Base-by-base conservation (phyloP, 2,797 vertebrate species). In the Spinus pinus region DNA sequence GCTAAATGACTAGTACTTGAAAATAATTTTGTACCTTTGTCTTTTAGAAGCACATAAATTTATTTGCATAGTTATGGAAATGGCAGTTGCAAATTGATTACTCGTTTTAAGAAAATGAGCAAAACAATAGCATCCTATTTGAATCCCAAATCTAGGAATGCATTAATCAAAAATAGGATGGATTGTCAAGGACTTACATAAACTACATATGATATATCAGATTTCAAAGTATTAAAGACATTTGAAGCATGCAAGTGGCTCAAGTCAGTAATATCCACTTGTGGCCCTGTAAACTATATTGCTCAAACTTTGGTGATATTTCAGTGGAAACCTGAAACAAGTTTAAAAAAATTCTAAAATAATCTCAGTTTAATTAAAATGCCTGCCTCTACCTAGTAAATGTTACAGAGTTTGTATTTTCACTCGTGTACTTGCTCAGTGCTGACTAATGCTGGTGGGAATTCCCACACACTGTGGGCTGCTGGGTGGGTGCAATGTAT, bases 41-140 rank as follows among this genome's bases (percentile, higher is more conserved):
- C 67, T 91, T 87, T 66, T 44, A 82, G 58, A 16, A 89, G 16
- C 12, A 51, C 28, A 10, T 81, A 78, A 62, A 17, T 90, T 14
- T 85, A 80, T 85, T 88, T 96, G 53, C 61, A 94, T 73, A 86
- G 75, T 73, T 85, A 82, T n/a, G 33, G 62, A 87, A 95, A 88
- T 65, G 4, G 49, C n/a, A 73, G 24, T 31, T 86, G 60, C 19
- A 57, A 86, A 94, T 28, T 86, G 57, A 93, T 94, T 94, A 83
- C 21, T 67, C 6, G 1, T 64, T 72, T 88, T 83, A 61, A 66
- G 44, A 90, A 85, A 88, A 80, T 28, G 3, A 90, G 60, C 49
- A 58, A 56, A 35, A 65, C 9, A 18, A 41, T 60, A 51, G 41
- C 23, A 46, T 10, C 9, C 7, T 75, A 77, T 72, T 81, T 80